phyloP scores from a whole-genome alignment of 2,888 invertebrate species.

The Rhingia rostrata region DNA sequence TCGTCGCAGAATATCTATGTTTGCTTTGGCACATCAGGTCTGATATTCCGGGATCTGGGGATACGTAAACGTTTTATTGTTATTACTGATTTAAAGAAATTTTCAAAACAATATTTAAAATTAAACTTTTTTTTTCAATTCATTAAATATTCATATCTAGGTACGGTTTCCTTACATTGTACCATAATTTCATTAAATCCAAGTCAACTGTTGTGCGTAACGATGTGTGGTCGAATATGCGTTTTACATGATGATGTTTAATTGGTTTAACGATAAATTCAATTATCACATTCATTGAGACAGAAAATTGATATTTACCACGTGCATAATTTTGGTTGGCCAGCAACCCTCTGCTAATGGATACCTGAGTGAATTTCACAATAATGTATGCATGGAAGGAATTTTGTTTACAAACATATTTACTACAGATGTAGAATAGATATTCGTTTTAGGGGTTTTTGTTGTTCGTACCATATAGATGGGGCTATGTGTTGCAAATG shows the following conservation, averaged over 20 bases:
- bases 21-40: too few species aligned
- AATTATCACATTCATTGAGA: constrained; percentile 71
- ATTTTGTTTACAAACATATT: too few species aligned
- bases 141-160: constrained; percentile 30
- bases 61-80: too few species aligned
- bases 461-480: too few species aligned
- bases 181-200: constrained; percentile 68
- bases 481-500: too few species aligned
- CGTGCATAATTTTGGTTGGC: constrained; percentile 59
- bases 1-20: too few species aligned
- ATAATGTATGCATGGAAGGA: too few species aligned
- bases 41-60: too few species aligned
- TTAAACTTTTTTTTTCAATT: constrained; percentile 26
- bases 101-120: too few species aligned
- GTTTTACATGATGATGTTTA: constrained; percentile 70
- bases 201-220: constrained; percentile 57
- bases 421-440: too few species aligned
- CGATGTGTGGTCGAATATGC: constrained; percentile 62
- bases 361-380: constrained; percentile 37
- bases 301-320: constrained; percentile 73
- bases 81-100: too few species aligned
- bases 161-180: constrained; percentile 1
- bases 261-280: constrained; percentile 74
- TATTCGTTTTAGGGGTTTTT: too few species aligned
- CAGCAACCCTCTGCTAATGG: constrained; percentile 13